Base-by-base conservation (phyloP, 2,888 invertebrate species). In the Eristalis tenax region DNA sequence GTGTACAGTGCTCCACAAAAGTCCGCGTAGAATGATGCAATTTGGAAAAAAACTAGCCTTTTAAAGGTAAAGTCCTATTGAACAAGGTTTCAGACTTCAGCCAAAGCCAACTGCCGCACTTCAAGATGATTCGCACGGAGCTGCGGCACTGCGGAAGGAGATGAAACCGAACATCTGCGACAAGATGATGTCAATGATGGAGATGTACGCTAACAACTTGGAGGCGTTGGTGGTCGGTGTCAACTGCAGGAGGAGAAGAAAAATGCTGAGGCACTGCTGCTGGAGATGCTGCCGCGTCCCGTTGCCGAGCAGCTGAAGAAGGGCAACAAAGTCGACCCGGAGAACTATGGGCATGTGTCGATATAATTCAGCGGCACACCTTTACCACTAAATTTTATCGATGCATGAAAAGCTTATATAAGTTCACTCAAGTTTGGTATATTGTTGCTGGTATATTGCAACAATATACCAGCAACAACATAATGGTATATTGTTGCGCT, bases 171-270 rank as follows among this genome's bases (percentile, higher is more conserved):
- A 99, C 93, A 98, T 99, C 90, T 97, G 99, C 90, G 99, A 99
- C 93, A 99, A 99, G 91, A 98, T 99, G 98, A 97, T 99, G 95
- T 97, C 97, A 0, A 98, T 99, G 95, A 98, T 99, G 98, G 99
- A 99, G 92, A 98, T 98, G 91, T 99, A 99, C 91, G 98, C 98
- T 13, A 98, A 97, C 91, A 99, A 99, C 93, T 94, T 99, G 90
- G 99, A 99, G 93, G 97, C 96, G 0, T 94, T 99, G 2, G 99
- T 99, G 0, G 98, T 98, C 91, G 98, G 99, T 97, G 98, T 92
- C 98, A 98, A 92, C 93, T 99, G 79, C 97, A 97, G 90, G 98
- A 98, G 92, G 99, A 99, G 94, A 99, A 99, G 93, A 98, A 98
- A 94, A 99, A 98, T 94, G 99, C 98, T 90, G 98, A 98, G 93